Percentiles rank a stretch among this genome's conserved stretches.
These are phyloP conservation scores for Melanerpes aurifrons DNA, from an alignment of 2,113 vertebrate genomes.

Conservation along the genomic window DNA sequence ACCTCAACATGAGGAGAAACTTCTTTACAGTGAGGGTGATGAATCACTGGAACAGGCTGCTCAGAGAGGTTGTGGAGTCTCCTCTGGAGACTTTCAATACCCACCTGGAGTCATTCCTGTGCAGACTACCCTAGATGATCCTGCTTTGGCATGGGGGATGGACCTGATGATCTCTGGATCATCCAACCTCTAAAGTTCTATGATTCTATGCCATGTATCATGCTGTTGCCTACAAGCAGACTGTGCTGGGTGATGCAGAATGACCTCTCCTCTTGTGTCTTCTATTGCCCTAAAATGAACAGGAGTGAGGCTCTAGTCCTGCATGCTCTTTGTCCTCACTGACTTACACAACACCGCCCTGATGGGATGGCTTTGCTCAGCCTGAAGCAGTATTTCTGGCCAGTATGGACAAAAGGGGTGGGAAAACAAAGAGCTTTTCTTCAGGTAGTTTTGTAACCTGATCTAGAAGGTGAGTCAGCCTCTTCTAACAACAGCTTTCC, in stretches of 20 bases:
- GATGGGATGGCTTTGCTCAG: background rate
- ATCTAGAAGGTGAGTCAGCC: constrained; percentile 60
- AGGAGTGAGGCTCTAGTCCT: background rate
- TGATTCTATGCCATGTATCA: background rate
- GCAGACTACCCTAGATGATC: no score
- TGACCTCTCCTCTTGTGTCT: background rate
- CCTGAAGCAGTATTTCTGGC: background rate
- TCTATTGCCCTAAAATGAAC: background rate
- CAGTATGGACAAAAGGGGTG: constrained; percentile 50
- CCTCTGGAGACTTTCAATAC: no score
- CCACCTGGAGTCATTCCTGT: no score
- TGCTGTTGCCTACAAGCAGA: background rate
- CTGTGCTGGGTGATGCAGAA: background rate
- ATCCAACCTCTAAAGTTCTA: no score
- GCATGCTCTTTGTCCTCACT: background rate
- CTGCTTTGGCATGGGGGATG: no score
- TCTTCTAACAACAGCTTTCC: constrained; percentile 7
- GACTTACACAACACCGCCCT: background rate
- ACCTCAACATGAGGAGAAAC: no score
- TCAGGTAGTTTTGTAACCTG: constrained; percentile 60
- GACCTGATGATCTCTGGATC: no score
- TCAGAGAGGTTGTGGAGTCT: no score
- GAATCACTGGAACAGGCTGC: no score
- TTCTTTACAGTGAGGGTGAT: no score
- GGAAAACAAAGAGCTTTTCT: constrained; percentile 59